phyloP scores from a whole-genome alignment of 2,113 vertebrate genomes.

The Cryptotis parvus region DNA sequence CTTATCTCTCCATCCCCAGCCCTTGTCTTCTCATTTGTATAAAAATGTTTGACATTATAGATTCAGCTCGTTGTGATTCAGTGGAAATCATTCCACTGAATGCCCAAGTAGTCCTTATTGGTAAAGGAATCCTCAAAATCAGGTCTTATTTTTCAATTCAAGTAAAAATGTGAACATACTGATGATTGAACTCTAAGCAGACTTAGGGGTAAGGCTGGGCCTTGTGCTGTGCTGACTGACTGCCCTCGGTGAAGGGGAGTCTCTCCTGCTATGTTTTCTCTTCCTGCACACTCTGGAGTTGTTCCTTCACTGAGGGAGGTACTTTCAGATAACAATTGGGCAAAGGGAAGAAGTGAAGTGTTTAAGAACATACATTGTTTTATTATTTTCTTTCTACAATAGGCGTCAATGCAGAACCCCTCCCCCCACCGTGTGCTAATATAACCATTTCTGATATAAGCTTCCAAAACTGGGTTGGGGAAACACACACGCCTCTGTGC shows the following conservation, averaged over 20 bases:
- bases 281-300: background rate
- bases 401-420: background rate
- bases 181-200: constrained; percentile 1
- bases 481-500: background rate
- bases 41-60: background rate
- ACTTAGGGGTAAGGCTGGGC: background rate
- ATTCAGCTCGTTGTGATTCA: constrained; percentile 23
- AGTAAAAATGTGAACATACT: background rate
- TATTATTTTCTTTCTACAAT: background rate
- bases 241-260: background rate
- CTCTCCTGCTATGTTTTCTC: background rate
- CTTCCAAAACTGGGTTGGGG: background rate
- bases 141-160: constrained; percentile 33
- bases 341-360: background rate
- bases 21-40: background rate
- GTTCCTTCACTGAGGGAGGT: background rate
- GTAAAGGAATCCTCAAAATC: constrained; percentile 30
- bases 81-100: background rate
- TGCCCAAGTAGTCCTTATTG: constrained; percentile 35
- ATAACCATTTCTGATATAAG: background rate
- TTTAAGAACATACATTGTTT: background rate
- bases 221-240: background rate
- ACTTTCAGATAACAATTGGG: background rate
- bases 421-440: too few relatives aligned
- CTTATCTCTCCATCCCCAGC: too few relatives aligned